Base-by-base conservation (phyloP, 2,888 invertebrate species). In the Caenorhabditis uteleia region DNA sequence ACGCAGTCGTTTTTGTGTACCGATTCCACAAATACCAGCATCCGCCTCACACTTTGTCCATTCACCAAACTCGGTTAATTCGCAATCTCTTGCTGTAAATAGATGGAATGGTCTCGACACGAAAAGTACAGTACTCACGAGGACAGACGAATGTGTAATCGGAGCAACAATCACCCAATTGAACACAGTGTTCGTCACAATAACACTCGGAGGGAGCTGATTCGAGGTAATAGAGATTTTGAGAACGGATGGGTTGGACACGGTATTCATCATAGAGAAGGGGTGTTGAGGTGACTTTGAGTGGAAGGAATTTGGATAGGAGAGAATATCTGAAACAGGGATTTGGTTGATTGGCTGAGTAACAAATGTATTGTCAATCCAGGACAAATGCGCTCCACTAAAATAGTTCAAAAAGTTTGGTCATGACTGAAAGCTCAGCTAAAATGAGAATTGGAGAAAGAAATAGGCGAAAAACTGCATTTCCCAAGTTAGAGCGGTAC, bases 131-230 rank as follows among this genome's bases (percentile, higher is more conserved):
- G 3, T 7, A 27, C 72, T 67, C 45, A 78, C 79, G 74, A 16
- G 79, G 78, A 66, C 80, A 80, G 18, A 73, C 70, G 27, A 67
- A 75, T 5, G 75, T 72, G 55, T 80, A 80, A 46, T 80, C 79
- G 27, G 75, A 69, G 50, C 80, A 80, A 50, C 80, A 80, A 47
- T 80, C 80, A 16, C 76, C 79, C 6, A 74, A 51, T 16, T 57
- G 33, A 4, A 77, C 62, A 45, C 80, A 80, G 2, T 57, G 50
- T 57, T 78, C 77, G 54, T 80, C 80, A 49, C 80, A 80, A 47
- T 71, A 80, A 49, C 80, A 80, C 39, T 77, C 70, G 25, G 58
- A 53, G 27, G 59, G 43, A 1, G 57, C 61, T 8, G 70, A 64
- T 49, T 74, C 66, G 38, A 68, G 34, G 34, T 44, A 60, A 45